phyloP scores from a whole-genome alignment of 2,797 vertebrate genomes.

The Malacoraja senta region DNA sequence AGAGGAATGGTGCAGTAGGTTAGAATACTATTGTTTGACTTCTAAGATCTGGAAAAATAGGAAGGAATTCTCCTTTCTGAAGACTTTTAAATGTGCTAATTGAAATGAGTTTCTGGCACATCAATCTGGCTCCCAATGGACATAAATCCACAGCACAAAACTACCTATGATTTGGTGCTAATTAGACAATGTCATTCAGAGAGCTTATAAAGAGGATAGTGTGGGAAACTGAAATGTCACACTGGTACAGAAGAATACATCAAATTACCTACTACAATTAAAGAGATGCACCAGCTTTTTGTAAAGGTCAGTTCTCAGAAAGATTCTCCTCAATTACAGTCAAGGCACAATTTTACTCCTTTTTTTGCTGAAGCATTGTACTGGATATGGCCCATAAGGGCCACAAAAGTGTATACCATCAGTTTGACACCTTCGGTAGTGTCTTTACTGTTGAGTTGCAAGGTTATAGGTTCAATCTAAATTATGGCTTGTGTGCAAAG shows the following conservation, averaged over 20 bases:
- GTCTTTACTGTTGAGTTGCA: background rate
- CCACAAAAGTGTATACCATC: background rate
- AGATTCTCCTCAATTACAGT: constrained; percentile 20
- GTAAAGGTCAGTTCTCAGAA: constrained; percentile 34
- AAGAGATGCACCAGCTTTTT: constrained; percentile 33
- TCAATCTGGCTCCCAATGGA: constrained; percentile 2
- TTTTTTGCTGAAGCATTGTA: background rate
- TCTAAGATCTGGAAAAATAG: constrained; percentile 25
- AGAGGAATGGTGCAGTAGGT: background rate
- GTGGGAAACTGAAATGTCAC: constrained; percentile 35
- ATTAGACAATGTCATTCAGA: constrained; percentile 29
- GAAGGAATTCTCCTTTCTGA: constrained; percentile 5
- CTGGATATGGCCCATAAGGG: background rate
- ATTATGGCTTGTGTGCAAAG: background rate
- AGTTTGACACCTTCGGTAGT: background rate
- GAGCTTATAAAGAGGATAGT: constrained; percentile 31
- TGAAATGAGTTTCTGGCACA: constrained; percentile 27
- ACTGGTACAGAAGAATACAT: constrained; percentile 32
- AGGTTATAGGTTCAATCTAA: constrained; percentile 11
- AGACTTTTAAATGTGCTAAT: constrained; percentile 28
- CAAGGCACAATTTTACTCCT: constrained; percentile 8
- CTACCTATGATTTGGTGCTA: constrained; percentile 30
- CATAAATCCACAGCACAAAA: constrained; percentile 34
- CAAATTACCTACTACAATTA: constrained; percentile 34
- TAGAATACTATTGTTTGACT: constrained; percentile 33